phyloP scores from a whole-genome alignment of 2,113 vertebrate species.

The Campylomormyrus numenius region DNA sequence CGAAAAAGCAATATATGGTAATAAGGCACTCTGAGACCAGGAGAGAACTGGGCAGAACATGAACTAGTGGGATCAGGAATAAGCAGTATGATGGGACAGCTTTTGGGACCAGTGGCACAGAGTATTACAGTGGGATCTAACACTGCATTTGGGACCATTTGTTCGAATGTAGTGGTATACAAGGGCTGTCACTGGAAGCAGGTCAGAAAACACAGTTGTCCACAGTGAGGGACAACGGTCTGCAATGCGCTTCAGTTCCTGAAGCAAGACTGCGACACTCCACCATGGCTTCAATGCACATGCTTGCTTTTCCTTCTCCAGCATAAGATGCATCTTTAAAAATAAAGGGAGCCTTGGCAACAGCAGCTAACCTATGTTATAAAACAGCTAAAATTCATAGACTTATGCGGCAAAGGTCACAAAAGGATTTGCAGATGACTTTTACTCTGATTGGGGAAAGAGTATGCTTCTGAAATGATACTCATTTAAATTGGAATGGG shows the following conservation, averaged over 20 bases:
- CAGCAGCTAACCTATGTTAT: background rate
- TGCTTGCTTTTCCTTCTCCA: background rate
- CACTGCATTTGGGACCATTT: background rate
- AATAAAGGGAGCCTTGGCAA: background rate
- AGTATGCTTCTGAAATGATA: background rate
- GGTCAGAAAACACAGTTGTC: conserved; percentile 19
- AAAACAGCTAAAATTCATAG: background rate
- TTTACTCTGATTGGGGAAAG: background rate
- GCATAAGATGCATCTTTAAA: background rate
- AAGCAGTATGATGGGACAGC: background rate
- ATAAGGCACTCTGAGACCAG: background rate
- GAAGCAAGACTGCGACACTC: background rate
- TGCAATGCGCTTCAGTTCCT: background rate
- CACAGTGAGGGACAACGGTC: background rate
- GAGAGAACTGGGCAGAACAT: background rate
- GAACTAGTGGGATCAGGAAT: background rate
- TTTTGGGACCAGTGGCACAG: background rate
- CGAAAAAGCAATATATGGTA: background rate
- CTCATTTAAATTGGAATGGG: background rate
- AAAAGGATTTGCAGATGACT: background rate
- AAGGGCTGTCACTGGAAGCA: conserved; percentile 25
- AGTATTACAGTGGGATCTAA: background rate
- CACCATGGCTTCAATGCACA: conserved; percentile 10
- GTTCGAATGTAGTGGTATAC: background rate
- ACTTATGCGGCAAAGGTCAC: background rate